Base-by-base conservation (phyloP, 1,140 invertebrate species). In the Lepidurus packardi region DNA sequence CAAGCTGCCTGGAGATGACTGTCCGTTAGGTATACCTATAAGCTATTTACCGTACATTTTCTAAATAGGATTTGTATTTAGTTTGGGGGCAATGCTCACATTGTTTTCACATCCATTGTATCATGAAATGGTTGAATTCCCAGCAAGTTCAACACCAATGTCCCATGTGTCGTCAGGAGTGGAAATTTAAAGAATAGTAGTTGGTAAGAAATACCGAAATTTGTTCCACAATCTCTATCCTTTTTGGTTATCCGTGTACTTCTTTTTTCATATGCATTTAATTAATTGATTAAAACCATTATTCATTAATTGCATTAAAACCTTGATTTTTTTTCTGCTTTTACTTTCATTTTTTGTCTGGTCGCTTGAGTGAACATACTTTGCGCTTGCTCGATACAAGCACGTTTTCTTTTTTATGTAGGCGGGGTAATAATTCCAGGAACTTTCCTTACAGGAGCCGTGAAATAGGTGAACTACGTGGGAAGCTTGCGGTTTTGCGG, bases 81-180 rank as follows among this genome's bases (percentile, higher is more conserved):
- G 97, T 98, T 80, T 98, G 97, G 96, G 97, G 98, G 80, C 91
- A 96, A 82, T 99, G 98, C 86, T 97, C 95, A 1, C 98, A 99
- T 87, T 98, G 97, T 87, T 99, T 99, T 85, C 98, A 99, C 85
- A 98, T 99, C 85, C 98, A 99, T 86, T 99, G 98, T 86, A 99
- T 99, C 83, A 95, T 98, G 86, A 99, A 99, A 90, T 99, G 98
- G 98, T 88, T 99, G 53, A 95, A 98, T 83, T 94, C 96, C 21
- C 97, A 98, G 87, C 93, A 96, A 84, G 90, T 93, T 73, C 94
- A 95, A 85, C 95, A 98, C 84, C 92, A 95, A 84, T 99, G 98
- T 85, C 98, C 98, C 80, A 98, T 99, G 96, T 99, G 98, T 87
- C 90, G 98, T 82, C 97, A 98, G 85, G 96, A 98, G 84, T 99